Evolutionary conservation across 2,113 vertebrate species (phyloP).

Genomic region (Sakesphorus luctuosus): DNA sequence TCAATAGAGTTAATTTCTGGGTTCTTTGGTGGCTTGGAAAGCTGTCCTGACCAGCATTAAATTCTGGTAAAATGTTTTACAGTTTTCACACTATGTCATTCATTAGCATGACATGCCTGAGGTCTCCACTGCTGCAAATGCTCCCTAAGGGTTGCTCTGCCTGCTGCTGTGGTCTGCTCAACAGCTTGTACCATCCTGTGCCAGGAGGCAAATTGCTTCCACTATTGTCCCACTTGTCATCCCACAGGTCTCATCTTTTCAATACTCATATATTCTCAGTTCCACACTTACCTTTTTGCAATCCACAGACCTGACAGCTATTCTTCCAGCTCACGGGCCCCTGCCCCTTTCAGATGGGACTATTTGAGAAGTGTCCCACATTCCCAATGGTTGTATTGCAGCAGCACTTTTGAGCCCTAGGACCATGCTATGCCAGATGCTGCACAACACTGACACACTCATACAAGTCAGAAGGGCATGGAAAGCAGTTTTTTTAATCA

Average conservation of each 20-base stretch:
- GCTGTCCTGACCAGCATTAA: neutral
- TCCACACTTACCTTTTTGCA: neutral
- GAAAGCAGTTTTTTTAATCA: neutral
- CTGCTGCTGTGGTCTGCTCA: neutral
- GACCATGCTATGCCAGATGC: neutral
- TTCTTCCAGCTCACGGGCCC: neutral
- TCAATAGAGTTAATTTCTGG: neutral
- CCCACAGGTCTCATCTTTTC: neutral
- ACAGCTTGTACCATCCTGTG: neutral
- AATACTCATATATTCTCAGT: neutral
- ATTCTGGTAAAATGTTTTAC: neutral
- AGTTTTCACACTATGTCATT: neutral
- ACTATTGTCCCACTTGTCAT: neutral
- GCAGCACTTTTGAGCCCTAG: neutral
- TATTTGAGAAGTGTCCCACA: neutral
- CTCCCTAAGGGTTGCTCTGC: conserved; percentile 5
- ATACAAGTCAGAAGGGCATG: neutral
- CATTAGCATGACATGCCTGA: neutral
- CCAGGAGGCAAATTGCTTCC: conserved; percentile 14
- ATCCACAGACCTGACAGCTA: neutral
- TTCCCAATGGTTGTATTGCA: neutral
- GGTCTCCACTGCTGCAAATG: neutral
- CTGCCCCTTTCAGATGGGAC: neutral
- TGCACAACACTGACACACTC: neutral
- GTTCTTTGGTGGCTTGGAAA: neutral